Conservation (phyloP, 2,113 vertebrate species). For the Oenanthe melanoleuca region DNA sequence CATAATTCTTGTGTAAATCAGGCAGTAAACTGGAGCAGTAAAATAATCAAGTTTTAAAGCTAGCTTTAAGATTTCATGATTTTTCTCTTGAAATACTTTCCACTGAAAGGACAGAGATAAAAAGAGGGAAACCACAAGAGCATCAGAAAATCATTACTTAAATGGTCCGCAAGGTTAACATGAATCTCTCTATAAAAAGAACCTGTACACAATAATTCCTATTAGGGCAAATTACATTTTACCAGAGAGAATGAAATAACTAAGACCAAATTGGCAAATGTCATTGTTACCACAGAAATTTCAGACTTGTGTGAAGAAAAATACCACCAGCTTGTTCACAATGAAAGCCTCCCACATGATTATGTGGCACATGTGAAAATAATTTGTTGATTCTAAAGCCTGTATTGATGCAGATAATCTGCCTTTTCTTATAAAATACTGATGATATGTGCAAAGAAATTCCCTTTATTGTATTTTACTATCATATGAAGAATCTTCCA, state of each 20-base stretch:
- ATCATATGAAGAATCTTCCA: background rate
- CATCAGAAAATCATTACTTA: background rate
- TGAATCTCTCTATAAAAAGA: background rate
- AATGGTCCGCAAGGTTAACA: background rate
- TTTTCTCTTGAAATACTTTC: background rate
- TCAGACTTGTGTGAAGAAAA: background rate
- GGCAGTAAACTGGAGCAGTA: background rate
- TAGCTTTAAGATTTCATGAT: background rate
- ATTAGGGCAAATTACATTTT: background rate
- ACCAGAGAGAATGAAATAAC: background rate
- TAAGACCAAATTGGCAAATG: background rate
- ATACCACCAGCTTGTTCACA: conserved; percentile 10
- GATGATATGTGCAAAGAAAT: background rate
- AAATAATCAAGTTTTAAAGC: background rate
- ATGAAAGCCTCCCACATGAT: background rate
- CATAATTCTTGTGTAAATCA: background rate
- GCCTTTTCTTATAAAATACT: background rate
- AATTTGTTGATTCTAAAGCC: background rate
- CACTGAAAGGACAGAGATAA: background rate
- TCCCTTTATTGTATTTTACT: background rate
- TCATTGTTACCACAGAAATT: background rate
- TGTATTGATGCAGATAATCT: background rate
- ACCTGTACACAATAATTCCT: background rate
- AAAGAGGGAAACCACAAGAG: background rate
- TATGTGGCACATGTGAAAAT: background rate